These are phyloP conservation scores for Arothron firmamentum DNA, from an alignment of 2,113 vertebrate genomes.

Conservation along the genomic window DNA sequence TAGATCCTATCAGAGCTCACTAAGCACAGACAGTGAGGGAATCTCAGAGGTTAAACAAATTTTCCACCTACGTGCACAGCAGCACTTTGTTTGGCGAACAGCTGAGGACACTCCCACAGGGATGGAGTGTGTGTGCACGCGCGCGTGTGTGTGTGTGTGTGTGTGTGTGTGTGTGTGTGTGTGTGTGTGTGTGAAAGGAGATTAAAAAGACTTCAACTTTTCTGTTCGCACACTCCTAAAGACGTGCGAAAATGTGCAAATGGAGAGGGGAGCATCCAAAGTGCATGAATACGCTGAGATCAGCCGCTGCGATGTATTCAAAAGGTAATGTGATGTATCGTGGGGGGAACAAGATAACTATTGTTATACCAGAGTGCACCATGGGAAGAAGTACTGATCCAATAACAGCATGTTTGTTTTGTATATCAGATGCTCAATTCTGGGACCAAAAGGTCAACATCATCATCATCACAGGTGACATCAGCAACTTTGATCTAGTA, in stretches of 20 bases:
- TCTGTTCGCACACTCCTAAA: slow-evolving; percentile 6
- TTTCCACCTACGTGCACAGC: slow-evolving; percentile 52
- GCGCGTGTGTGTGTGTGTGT: background rate
- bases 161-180: no score
- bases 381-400: no score
- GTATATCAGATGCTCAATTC: no score
- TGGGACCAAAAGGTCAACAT: background rate
- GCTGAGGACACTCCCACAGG: slow-evolving; percentile 46
- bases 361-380: no score
- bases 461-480: background rate
- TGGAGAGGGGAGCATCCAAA: background rate
- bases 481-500: background rate
- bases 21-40: slow-evolving; percentile 50
- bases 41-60: slow-evolving; percentile 57
- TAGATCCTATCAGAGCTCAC: slow-evolving; percentile 58
- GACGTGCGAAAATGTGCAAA: slow-evolving; percentile 21
- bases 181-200: no score
- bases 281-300: no score
- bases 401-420: no score
- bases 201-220: no score
- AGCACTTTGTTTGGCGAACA: slow-evolving; percentile 57
- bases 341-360: no score
- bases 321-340: no score
- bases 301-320: no score
- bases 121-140: slow-evolving; percentile 34